Evolutionary conservation across 37 sponge, comb jelly and placozoan genomes (phyloP).

Genomic region (Sycon ciliatum): DNA sequence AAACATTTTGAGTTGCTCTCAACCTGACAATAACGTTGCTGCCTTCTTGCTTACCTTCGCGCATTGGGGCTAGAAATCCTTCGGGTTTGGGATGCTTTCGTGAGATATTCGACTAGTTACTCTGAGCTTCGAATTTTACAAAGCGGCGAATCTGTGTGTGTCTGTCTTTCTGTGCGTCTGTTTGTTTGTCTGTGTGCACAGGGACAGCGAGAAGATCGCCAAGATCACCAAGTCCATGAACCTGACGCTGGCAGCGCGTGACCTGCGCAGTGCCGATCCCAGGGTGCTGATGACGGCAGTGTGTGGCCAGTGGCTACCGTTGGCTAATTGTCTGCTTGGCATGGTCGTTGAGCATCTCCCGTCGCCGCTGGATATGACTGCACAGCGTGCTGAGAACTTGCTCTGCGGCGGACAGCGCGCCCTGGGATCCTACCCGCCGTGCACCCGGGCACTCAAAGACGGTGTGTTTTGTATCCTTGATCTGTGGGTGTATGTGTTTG

Average conservation of each 20-base stretch:
- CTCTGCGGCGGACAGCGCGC: slow-evolving; percentile 49
- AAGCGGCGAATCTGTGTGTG: background rate
- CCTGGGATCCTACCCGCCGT: slow-evolving; percentile 56
- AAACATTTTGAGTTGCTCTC: too few species aligned
- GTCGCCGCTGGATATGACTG: slow-evolving; percentile 57
- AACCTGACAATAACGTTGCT: too few species aligned
- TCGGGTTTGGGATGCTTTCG: too few species aligned
- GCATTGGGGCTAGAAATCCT: too few species aligned
- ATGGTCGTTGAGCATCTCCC: slow-evolving; percentile 72
- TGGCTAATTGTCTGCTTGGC: slow-evolving; percentile 64
- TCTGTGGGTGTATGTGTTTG: background rate
- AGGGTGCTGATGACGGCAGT: slow-evolving; percentile 66
- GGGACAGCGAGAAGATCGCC: slow-evolving; percentile 72
- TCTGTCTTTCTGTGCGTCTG: slow-evolving; percentile 11
- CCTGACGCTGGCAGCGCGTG: slow-evolving; percentile 68
- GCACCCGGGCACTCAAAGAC: slow-evolving; percentile 57
- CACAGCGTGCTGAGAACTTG: slow-evolving; percentile 67
- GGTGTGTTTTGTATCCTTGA: slow-evolving; percentile 28
- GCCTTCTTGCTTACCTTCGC: too few species aligned
- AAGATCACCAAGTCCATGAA: slow-evolving; percentile 71
- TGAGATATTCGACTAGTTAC: too few species aligned
- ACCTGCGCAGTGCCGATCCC: slow-evolving; percentile 52
- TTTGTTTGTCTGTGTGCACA: slow-evolving; percentile 25
- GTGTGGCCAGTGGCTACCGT: slow-evolving; percentile 88
- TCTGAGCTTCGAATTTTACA: background rate